Base-by-base conservation (phyloP, 92 coral and sea anemone genomes). In the Actinernus sp. region DNA sequence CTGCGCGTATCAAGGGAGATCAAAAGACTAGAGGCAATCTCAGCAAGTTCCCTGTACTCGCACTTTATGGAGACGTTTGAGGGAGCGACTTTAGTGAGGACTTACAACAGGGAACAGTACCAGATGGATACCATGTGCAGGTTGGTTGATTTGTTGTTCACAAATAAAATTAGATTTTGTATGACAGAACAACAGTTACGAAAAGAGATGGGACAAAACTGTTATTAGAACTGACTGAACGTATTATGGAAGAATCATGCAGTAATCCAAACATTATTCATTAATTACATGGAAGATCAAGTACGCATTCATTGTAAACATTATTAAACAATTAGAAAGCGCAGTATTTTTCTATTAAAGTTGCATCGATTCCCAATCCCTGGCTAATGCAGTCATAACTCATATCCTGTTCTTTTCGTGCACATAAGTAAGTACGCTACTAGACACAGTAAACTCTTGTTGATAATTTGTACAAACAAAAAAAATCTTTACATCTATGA, bases 1-100 rank as follows among this genome's bases (percentile, higher is more conserved):
- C 51, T 85, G 16, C 65, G 79, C 19, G 43, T 87, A 5, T 76
- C 87, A 1, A 74, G 92, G 21, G 92, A 79, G 22, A 55, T 79
- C 14, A 73, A 85, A 65, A 73, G 87, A 44, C 22, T 85, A 16
- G 75, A 79, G 57, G 46, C 78, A 33, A 60, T 68, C 7, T 31
- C 71, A 21, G 58, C 70, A 46, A 78, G 85, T 31, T 61, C 77
- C 16, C 60, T 78, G 20, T 78, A 55, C 58, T 71, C 76, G 18
- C 85, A 68, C 34, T 57, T 78, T 40, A 46, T 73, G 2, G 78
- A 78, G 45, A 78, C 78, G 31, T 26, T 78, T 36, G 54, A 53
- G 38, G 85, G 78, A 29, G 46, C 71, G 33, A 36, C 34, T 37
- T 45, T 73, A 26, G 68, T 78, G 47, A 73, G 85, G 31, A 61